phyloP scores from a whole-genome alignment of 2,888 invertebrate species.

The Melanophora roralis region DNA sequence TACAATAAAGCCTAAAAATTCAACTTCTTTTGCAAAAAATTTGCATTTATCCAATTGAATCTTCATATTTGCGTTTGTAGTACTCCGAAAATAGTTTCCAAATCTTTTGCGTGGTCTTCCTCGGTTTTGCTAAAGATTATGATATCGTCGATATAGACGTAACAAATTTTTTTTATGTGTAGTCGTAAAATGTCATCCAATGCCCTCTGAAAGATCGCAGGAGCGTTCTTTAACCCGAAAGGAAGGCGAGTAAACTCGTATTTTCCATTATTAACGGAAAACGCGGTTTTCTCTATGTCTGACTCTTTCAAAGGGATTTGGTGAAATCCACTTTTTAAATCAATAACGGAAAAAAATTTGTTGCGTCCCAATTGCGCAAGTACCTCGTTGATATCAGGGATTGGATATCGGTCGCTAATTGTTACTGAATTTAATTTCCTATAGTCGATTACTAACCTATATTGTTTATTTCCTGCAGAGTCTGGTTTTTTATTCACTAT shows the following conservation, averaged over 20 bases:
- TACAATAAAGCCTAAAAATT: background rate
- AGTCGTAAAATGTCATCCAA: too few species aligned
- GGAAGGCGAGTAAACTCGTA: background rate
- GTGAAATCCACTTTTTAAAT: slow-evolving; percentile 16
- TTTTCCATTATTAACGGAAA: slow-evolving; percentile 4
- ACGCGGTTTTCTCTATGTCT: slow-evolving; percentile 9
- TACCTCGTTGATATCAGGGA: slow-evolving; percentile 26
- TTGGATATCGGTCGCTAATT: slow-evolving; percentile 8
- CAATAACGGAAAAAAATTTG: slow-evolving; percentile 15
- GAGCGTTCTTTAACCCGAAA: background rate
- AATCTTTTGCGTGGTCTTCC: background rate
- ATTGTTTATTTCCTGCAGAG: slow-evolving; percentile 11
- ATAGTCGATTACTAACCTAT: background rate
- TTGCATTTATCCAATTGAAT: too few species aligned
- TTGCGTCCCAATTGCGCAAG: slow-evolving; percentile 5
- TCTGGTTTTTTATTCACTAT: background rate
- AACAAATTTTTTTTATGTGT: too few species aligned
- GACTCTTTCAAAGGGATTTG: slow-evolving; percentile 7
- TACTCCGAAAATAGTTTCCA: slow-evolving; percentile 37
- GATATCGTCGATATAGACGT: too few species aligned
- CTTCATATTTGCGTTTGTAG: slow-evolving; percentile 7
- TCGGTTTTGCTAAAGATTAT: too few species aligned
- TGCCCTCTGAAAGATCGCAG: background rate
- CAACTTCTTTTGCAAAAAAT: background rate
- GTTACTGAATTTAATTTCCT: slow-evolving; percentile 12